A percentile compares a stretch with the other conserved stretches of the same genome.
phyloP scores from a whole-genome alignment of 1,140 invertebrate genomes.

The Macrobrachium rosenbergii region DNA sequence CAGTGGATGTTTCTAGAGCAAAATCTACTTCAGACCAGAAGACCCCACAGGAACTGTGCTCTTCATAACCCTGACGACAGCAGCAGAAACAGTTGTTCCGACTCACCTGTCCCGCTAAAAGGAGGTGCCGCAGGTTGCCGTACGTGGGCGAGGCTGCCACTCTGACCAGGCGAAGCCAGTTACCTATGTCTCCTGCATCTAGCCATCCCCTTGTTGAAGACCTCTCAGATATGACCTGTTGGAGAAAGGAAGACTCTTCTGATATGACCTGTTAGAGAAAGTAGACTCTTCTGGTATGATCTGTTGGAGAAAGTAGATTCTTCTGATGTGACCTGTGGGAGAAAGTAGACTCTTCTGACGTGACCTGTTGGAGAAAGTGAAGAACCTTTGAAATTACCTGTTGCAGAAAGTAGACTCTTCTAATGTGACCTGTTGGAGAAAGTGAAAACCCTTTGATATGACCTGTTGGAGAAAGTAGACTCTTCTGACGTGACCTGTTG shows the following conservation, averaged over 20 bases:
- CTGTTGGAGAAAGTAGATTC: neutral
- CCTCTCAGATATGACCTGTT: conserved; percentile 80
- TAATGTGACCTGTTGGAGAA: no score
- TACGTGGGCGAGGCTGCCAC: conserved; percentile 70
- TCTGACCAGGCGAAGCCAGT: conserved; percentile 86
- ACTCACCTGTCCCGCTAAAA: conserved; percentile 62
- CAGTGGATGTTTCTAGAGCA: no score
- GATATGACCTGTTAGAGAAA: neutral
- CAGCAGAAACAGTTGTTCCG: neutral
- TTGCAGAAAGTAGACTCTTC: no score
- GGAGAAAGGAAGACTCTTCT: conserved; percentile 62
- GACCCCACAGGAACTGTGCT: no score
- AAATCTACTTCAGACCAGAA: no score
- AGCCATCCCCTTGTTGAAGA: conserved; percentile 82
- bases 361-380: no score
- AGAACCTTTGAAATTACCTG: no score
- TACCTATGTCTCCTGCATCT: conserved; percentile 82
- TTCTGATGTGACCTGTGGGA: neutral
- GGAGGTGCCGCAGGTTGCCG: conserved; percentile 68
- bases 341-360: no score
- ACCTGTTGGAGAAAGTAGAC: no score
- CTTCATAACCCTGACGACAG: no score
- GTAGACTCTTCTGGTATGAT: neutral
- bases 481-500: no score
- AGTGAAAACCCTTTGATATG: no score